Evolutionary conservation across 2,888 invertebrate genomes (phyloP).

Genomic region (Trachelus troglodyta): DNA sequence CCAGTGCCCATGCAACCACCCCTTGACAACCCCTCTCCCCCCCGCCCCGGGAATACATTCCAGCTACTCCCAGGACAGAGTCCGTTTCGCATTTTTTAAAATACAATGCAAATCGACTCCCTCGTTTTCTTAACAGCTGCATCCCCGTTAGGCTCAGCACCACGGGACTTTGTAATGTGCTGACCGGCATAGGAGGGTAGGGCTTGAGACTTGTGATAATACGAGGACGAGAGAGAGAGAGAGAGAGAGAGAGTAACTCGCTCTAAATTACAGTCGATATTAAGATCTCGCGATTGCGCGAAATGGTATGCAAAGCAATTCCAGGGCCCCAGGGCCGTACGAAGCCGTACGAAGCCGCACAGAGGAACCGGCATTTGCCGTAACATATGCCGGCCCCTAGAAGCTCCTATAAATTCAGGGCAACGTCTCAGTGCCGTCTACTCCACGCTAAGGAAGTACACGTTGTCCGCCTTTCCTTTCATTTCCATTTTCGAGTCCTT

Average conservation of each 20-base stretch:
- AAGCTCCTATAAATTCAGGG: slow-evolving; percentile 53
- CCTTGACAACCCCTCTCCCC: too few relatives aligned
- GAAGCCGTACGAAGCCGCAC: not conserved
- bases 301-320: slow-evolving; percentile 65
- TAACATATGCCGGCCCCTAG: slow-evolving; percentile 43
- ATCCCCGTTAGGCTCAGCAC: not conserved
- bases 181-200: not conserved
- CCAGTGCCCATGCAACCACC: not conserved
- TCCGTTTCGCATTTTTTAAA: not conserved
- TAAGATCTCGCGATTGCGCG: slow-evolving; percentile 64
- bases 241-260: slow-evolving; percentile 26
- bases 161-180: not conserved
- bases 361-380: not conserved
- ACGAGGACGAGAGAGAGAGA: slow-evolving; percentile 13
- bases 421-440: slow-evolving; percentile 28
- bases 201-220: not conserved
- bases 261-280: slow-evolving; percentile 64
- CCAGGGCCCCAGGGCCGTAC: slow-evolving; percentile 28
- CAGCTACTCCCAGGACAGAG: not conserved
- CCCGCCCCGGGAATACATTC: not conserved
- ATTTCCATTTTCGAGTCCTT: slow-evolving; percentile 1
- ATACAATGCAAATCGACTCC: not conserved
- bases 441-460: not conserved
- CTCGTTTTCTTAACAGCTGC: not conserved
- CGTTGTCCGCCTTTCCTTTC: not conserved